Conservation (phyloP, 2,797 vertebrate species). For the Amniataba percoides region DNA sequence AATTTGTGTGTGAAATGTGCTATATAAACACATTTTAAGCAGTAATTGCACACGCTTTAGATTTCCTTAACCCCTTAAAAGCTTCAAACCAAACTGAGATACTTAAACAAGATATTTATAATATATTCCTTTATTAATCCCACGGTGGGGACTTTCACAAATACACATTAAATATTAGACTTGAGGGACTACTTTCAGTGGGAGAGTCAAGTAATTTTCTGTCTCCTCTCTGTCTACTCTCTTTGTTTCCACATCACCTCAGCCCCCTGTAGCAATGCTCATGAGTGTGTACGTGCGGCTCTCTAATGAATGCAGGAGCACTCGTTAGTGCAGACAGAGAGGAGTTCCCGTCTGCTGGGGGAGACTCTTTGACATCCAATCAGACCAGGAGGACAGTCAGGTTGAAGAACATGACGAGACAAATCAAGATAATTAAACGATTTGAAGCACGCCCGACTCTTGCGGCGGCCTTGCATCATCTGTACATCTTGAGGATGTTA, state of each 20-base stretch:
- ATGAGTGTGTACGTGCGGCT: background rate
- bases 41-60: background rate
- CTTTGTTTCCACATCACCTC: background rate
- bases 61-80: background rate
- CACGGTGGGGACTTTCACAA: too few relatives aligned
- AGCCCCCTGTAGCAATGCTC: background rate
- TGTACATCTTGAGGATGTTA: background rate
- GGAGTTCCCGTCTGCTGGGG: background rate
- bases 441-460: background rate
- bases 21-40: background rate
- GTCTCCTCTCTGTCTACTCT: background rate
- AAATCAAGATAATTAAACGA: background rate
- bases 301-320: conserved; percentile 60
- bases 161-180: background rate
- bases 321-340: conserved; percentile 47
- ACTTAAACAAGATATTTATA: background rate
- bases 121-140: too few relatives aligned
- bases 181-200: background rate
- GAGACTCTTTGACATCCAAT: background rate
- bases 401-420: background rate
- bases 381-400: background rate
- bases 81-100: background rate
- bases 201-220: background rate
- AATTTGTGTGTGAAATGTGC: background rate
- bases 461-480: conserved; percentile 34